These are phyloP conservation scores for Dasysyrphus tricinctus DNA, from an alignment of 2,888 invertebrate genomes.

Conservation along the genomic window DNA sequence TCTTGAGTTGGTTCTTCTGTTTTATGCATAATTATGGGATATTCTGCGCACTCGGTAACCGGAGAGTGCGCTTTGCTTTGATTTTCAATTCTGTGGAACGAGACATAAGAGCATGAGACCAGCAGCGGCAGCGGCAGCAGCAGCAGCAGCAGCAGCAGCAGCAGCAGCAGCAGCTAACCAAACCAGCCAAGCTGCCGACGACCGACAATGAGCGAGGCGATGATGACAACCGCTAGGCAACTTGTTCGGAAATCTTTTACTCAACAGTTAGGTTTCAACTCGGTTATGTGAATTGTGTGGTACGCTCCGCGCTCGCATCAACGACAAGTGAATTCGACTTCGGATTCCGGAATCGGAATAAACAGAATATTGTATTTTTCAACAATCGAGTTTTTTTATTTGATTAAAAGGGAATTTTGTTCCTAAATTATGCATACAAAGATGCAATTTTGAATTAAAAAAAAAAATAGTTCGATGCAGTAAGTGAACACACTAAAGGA, in stretches of 20 bases:
- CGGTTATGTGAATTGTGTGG: slow-evolving; percentile 61
- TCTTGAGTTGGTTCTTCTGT: slow-evolving; percentile 56
- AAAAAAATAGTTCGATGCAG: neutral
- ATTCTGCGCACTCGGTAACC: slow-evolving; percentile 40
- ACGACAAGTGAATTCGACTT: slow-evolving; percentile 54
- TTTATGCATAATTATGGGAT: slow-evolving; percentile 15
- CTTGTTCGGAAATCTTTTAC: slow-evolving; percentile 71
- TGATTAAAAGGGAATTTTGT: neutral
- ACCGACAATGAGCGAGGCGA: neutral
- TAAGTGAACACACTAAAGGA: too few relatives aligned
- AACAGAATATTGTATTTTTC: neutral
- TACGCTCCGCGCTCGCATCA: slow-evolving; percentile 46
- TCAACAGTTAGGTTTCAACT: slow-evolving; percentile 74
- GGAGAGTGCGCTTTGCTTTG: slow-evolving; percentile 54
- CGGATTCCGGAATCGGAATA: slow-evolving; percentile 11
- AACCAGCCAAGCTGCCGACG: slow-evolving; percentile 25
- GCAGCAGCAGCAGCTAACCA: neutral
- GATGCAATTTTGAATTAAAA: slow-evolving; percentile 12
- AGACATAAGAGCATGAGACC: neutral
- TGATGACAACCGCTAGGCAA: slow-evolving; percentile 61
- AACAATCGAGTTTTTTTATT: slow-evolving; percentile 17
- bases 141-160: neutral
- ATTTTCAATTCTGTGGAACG: slow-evolving; percentile 51
- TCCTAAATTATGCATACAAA: neutral
- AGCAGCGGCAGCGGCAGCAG: neutral